Base-by-base conservation (phyloP, 1,140 invertebrate genomes). In the Sinonovacula constricta region DNA sequence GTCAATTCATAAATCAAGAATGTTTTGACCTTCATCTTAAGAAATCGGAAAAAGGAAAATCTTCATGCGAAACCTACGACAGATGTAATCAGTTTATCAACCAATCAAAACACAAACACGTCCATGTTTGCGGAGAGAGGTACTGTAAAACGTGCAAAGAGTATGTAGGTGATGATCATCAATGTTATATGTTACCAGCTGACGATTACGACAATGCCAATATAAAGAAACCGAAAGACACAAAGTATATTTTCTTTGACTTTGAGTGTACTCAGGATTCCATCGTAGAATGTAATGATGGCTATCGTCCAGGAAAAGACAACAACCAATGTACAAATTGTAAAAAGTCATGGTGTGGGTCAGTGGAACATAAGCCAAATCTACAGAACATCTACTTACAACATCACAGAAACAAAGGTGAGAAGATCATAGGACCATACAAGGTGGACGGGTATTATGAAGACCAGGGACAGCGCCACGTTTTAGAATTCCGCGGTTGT, bases 401-500 rank as follows among this genome's bases (percentile, higher is more conserved):
- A 66, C 67, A 79, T 45, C 67, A 33, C 3, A 24, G 51, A 30
- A 79, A 79, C 30, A 36, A 31, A 14, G 67, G 68, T 26, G 67
- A 79, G 22, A 59, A 59, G 39, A 28, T 30, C 7, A 68, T 49
- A 68, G 65, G 66, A 3, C 34, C 30, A 7, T 79, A 79, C 31
- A 63, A 60, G 33, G 67, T 71, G 18, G 77, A 79, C 26, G 68
- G 77, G 1, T 79, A 63, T 24, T 45, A 53, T 54, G 45, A 63
- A 53, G n/a, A 53, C 24, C 14, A 67, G 12, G 56, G 39, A 7
- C n/a, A 36, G n/a, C 54, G 56, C 15, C 22, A 26, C 28, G 53
- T 65, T 39, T 67, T 62, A 60, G 79, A 84, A 62, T 84, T 81
- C 39, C 39, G 75, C 26, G 79, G 81, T 22, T 79, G 79, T 69